Base-by-base conservation (phyloP, 2,797 vertebrate genomes). In the Octomys mimax region DNA sequence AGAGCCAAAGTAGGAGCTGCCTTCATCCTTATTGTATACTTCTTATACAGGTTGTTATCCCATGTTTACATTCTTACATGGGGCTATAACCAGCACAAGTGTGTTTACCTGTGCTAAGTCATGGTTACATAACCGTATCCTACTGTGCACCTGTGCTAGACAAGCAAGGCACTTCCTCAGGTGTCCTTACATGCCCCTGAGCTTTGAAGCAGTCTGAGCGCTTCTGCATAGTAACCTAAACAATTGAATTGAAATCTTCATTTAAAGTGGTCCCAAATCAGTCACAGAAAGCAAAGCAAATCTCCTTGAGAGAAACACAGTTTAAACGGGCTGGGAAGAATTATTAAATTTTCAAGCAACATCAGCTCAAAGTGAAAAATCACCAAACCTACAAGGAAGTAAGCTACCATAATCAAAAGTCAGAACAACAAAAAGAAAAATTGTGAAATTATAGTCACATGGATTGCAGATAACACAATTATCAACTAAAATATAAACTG, bases 351-450 rank as follows among this genome's bases (percentile, higher is more conserved):
- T 86, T 94, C 84, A 75, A 91, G 14, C 62, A 87, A 86, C 16
- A 91, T 68, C 36, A 95, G 2, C 22, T 79, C 31, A 89, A 95
- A 95, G 78, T 86, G 18, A 89, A 95, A 95, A 83, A 36, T 89
- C 61, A 79, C 28, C 68, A 91, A 75, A 73, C 22, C 75, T 49
- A 86, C 18, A 83, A 68, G 59, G 57, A 89, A 89, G 64, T 24
- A 91, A 92, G 54, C 57, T 93, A 73, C 36, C 26, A 52, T 78
- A 19, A 90, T 18, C 22, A 61, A 36, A 54, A 92, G 39, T 28
- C 24, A 88, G 33, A 84, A 83, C 8, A 81, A 89, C 68, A 19
- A 83, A 80, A 92, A 88, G 54, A 57, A 82, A 66, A 28, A 42
- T 19, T 52, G 16, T 46, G 57, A 18, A 87, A 88, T 96, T 71